Conservation (phyloP, 2,888 invertebrate genomes). For the Eilema sororculum region DNA sequence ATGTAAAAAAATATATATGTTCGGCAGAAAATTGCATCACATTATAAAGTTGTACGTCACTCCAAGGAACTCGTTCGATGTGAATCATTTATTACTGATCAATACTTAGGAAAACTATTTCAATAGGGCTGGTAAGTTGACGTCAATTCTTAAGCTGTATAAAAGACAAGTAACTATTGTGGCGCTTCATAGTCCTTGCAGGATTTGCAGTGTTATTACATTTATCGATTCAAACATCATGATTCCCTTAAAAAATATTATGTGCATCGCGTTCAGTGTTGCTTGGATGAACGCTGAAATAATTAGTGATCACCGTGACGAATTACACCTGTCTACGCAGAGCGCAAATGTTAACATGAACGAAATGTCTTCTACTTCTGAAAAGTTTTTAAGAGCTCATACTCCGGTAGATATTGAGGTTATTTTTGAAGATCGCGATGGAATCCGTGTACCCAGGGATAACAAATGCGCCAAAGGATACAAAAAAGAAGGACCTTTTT, state of each 20-base stretch:
- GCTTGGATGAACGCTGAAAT: conserved; percentile 42
- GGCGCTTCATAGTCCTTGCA: conserved; percentile 11
- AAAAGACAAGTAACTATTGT: not conserved
- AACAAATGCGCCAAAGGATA: not conserved
- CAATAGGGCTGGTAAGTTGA: not conserved
- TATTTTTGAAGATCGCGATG: not conserved
- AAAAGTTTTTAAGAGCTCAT: conserved; percentile 27
- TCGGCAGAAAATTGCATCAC: not conserved
- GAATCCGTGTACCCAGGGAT: not conserved
- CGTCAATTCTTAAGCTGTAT: conserved; percentile 2
- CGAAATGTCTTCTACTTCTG: conserved; percentile 27
- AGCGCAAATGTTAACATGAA: conserved; percentile 31
- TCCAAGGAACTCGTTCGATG: not conserved
- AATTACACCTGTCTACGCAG: conserved; percentile 21
- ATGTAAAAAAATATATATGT: not conserved
- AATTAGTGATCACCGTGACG: conserved; percentile 24
- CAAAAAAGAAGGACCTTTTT: not conserved
- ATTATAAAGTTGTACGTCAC: not conserved
- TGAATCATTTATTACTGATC: not conserved
- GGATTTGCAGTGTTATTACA: conserved; percentile 24
- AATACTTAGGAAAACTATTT: not conserved
- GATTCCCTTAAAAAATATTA: conserved; percentile 41
- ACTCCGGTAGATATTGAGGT: not conserved
- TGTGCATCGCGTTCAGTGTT: conserved; percentile 39
- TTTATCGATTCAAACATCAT: conserved; percentile 33